Conservation (phyloP, 1,140 invertebrate species). For the Macrocentrus cingulum region DNA sequence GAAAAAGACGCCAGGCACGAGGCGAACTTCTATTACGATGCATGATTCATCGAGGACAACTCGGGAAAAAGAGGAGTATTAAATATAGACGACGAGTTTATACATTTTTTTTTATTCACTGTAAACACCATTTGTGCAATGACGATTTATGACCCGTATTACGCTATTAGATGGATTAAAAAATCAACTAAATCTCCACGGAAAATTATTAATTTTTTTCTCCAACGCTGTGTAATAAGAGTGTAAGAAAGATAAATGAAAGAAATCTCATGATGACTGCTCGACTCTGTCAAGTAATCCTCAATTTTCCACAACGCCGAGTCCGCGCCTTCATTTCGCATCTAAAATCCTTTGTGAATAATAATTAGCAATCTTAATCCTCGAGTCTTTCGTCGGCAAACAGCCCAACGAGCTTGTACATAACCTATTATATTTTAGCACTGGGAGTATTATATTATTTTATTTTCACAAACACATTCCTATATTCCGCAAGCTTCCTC, state of each 20-base stretch:
- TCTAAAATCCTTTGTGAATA: slow-evolving; percentile 41
- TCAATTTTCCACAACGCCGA: slow-evolving; percentile 43
- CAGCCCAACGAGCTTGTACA: not conserved
- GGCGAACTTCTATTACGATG: slow-evolving; percentile 2
- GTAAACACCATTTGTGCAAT: slow-evolving; percentile 6
- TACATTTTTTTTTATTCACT: not conserved
- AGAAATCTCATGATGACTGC: slow-evolving; percentile 9
- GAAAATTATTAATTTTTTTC: not conserved
- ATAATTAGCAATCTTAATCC: slow-evolving; percentile 54
- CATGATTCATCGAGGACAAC: slow-evolving; percentile 21
- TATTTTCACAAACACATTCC: slow-evolving; percentile 37
- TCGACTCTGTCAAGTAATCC: slow-evolving; percentile 34
- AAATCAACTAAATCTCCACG: no score
- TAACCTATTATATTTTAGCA: slow-evolving; percentile 41
- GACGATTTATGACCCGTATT: slow-evolving; percentile 9
- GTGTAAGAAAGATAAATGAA: slow-evolving; percentile 14
- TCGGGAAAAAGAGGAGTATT: not conserved
- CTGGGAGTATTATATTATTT: no score
- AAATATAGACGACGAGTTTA: not conserved
- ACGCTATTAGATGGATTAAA: no score
- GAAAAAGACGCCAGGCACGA: slow-evolving; percentile 20
- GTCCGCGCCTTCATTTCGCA: slow-evolving; percentile 12
- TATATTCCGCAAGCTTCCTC: no score
- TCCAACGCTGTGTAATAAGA: not conserved
- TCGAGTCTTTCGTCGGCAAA: slow-evolving; percentile 9